Conservation (phyloP, 2,113 vertebrate genomes). For the Xyrauchen texanus region DNA sequence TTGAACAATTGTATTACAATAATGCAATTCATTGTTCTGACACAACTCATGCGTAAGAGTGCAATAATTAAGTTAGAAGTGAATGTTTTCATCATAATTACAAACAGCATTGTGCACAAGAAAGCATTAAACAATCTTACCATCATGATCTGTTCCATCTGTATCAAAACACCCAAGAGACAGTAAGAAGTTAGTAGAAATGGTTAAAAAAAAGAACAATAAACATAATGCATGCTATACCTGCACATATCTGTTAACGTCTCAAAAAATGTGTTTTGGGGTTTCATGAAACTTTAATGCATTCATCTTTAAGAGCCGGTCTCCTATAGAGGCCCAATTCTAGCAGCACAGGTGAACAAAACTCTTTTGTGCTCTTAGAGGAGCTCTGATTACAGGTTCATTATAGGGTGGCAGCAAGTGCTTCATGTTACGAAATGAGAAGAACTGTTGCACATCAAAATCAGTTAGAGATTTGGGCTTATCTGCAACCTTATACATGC, state of each 20-base stretch:
- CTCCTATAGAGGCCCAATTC: constrained; percentile 34
- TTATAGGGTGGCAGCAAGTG: constrained; percentile 25
- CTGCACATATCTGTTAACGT: no score
- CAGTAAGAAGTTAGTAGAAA: constrained; percentile 8
- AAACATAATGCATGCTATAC: no score
- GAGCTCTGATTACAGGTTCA: constrained; percentile 54
- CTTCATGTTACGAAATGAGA: constrained; percentile 40
- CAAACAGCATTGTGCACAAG: not conserved
- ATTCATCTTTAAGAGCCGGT: constrained; percentile 30
- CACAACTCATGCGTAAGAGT: not conserved
- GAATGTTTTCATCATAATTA: not conserved
- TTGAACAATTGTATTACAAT: not conserved
- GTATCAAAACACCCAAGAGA: not conserved
- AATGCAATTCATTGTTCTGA: not conserved
- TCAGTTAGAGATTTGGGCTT: not conserved
- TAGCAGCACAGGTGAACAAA: constrained; percentile 47
- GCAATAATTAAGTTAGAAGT: not conserved
- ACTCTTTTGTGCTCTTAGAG: constrained; percentile 43
- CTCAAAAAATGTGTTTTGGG: no score
- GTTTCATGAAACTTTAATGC: not conserved
- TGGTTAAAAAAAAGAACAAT: no score
- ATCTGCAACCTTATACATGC: not conserved
- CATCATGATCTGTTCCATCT: constrained; percentile 46
- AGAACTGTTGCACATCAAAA: constrained; percentile 29
- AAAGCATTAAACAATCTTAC: constrained; percentile 17